A percentile compares a stretch with the other conserved stretches of the same genome.
Conservation (phyloP, 37 sponge, comb jelly and placozoan species). For the Axinella damicornis region DNA sequence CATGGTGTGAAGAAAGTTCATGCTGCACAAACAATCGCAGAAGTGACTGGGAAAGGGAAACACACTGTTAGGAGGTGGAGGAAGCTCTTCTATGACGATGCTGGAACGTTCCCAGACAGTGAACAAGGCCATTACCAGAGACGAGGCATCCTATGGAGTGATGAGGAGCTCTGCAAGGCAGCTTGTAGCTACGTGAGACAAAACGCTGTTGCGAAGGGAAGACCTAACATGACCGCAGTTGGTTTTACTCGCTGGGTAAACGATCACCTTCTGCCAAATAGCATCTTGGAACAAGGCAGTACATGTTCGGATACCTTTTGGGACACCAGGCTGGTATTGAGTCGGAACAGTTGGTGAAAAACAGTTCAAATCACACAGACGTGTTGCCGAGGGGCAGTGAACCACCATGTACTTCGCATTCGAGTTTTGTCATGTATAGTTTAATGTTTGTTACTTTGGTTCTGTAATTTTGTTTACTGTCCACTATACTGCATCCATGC, state of each 20-base stretch:
- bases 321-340: constrained; percentile 19
- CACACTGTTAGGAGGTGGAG: constrained; percentile 16
- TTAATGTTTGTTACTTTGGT: too few relatives aligned
- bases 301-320: constrained; percentile 18
- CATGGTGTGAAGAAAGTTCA: too few relatives aligned
- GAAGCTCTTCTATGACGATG: constrained; percentile 2
- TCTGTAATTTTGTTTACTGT: too few relatives aligned
- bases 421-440: too few relatives aligned
- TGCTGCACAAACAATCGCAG: too few relatives aligned
- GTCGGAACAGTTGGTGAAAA: background rate
- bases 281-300: background rate
- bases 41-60: background rate
- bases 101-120: constrained; percentile 1
- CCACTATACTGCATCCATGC: too few relatives aligned
- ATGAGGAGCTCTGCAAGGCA: background rate
- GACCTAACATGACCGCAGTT: background rate
- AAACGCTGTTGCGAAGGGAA: background rate
- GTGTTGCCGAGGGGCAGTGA: background rate
- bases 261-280: background rate
- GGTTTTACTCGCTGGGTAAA: background rate
- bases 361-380: constrained; percentile 16
- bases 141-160: background rate
- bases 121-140: background rate
- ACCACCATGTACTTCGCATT: too few relatives aligned
- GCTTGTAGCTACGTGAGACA: background rate